A percentile compares a stretch with the other conserved stretches of the same genome.
These are phyloP conservation scores for Cassiopea andromeda DNA, from an alignment of 30 jellyfish, hydroid and myxozoan genomes.

Conservation along the genomic window DNA sequence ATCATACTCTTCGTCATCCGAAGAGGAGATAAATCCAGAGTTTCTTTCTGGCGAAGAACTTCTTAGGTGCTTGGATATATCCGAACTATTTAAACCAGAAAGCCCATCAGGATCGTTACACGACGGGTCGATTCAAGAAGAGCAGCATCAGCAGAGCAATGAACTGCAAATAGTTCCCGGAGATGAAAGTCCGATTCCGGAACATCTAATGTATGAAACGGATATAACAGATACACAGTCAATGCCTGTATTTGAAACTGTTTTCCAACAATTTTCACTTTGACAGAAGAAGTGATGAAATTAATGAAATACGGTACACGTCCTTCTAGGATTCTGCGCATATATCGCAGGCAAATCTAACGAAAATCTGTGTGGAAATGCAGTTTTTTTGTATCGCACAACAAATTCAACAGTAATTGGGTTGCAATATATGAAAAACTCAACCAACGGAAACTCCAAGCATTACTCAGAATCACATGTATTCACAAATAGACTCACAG, in stretches of 20 bases:
- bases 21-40: slow-evolving; percentile 72
- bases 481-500: no score
- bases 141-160: not conserved
- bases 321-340: no score
- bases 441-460: no score
- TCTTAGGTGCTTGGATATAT: slow-evolving; percentile 73
- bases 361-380: no score
- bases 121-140: not conserved
- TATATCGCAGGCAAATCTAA: no score
- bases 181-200: slow-evolving; percentile 50
- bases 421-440: no score
- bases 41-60: slow-evolving; percentile 97
- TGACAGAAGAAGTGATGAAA: not conserved
- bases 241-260: slow-evolving; percentile 67
- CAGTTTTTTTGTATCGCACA: no score
- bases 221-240: slow-evolving; percentile 46
- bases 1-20: slow-evolving; percentile 71
- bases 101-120: slow-evolving; percentile 6
- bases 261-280: slow-evolving; percentile 65
- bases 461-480: no score
- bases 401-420: no score
- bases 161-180: slow-evolving; percentile 36
- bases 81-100: slow-evolving; percentile 91
- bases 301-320: no score
- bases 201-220: slow-evolving; percentile 37